A percentile compares a stretch with the other conserved stretches of the same genome.
These are phyloP conservation scores for Mya arenaria DNA, from an alignment of 1,140 invertebrate genomes.

Conservation along the genomic window DNA sequence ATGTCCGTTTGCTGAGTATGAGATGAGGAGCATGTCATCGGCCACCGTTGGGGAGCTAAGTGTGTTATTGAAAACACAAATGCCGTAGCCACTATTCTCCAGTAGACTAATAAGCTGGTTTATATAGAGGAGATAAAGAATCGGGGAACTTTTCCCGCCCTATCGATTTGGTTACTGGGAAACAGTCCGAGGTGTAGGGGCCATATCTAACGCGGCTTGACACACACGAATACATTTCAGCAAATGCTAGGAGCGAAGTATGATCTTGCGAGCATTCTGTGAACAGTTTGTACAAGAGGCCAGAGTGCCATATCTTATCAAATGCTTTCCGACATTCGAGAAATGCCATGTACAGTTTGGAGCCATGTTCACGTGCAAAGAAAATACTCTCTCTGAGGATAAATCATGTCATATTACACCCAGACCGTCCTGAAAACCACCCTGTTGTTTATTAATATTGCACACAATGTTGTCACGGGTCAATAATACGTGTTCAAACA, in stretches of 20 bases:
- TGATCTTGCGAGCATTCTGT: neutral
- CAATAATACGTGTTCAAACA: neutral
- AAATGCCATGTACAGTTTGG: conserved; percentile 10
- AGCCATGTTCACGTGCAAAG: neutral
- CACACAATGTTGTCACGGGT: neutral
- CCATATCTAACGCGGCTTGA: neutral
- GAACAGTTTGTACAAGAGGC: neutral
- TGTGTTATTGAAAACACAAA: neutral
- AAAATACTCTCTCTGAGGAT: neutral
- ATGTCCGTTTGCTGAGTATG: conserved; percentile 10
- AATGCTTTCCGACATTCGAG: neutral
- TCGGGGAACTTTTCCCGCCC: conserved; percentile 15
- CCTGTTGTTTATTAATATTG: conserved; percentile 6
- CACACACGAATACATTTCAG: neutral
- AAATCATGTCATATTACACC: conserved; percentile 3
- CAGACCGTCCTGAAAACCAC: conserved; percentile 1
- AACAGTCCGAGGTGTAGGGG: neutral
- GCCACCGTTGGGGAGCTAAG: conserved; percentile 6
- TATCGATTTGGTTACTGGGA: neutral
- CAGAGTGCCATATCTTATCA: conserved; percentile 11
- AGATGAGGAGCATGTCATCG: conserved; percentile 25
- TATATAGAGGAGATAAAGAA: conserved; percentile 15
- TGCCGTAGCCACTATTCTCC: neutral
- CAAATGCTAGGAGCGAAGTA: neutral
- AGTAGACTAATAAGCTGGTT: conserved; percentile 5